Base-by-base conservation (phyloP, 30 jellyfish, hydroid and myxozoan species). In the Sanderia malayensis region DNA sequence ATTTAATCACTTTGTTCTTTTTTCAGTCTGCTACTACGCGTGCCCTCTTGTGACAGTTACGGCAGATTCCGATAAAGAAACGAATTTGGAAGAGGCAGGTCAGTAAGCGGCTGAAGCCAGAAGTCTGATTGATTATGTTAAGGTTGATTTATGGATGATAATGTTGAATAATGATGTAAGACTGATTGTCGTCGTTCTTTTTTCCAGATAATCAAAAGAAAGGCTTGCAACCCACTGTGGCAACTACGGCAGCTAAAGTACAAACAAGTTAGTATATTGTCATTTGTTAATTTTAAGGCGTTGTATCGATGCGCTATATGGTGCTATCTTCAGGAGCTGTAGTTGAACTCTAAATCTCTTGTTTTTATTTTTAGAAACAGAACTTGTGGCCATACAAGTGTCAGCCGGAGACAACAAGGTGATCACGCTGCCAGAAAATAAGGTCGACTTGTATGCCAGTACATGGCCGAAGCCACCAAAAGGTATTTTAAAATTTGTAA, bases 351-450 rank as follows among this genome's bases (percentile, higher is more conserved):
- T n/a, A n/a, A 41, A 41, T 41, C 15, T 41, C 15, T 41, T 8
- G 15, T 41, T 41, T 41, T 8, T 15, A 8, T 41, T 41, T 41
- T 15, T 18, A 49, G 64, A 49, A 49, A 49, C 64, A 2, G 64
- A 49, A 28, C 63, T 79, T 4, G 61, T 45, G 28, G 57, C 80
- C 2, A 69, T 92, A 7, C 95, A 94, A 28, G 99, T 92, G 0
- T 92, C 99, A 6, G 99, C 96, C 67, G 99, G 99, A 1, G 99
- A 84, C 20, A 81, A 92, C 87, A 84, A 94, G 21, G 96, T 70
- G 37, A 66, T 92, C 19, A 74, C 82, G 0, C 84, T 92, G 20
- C 99, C 99, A 0, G 89, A 84, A 58, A 82, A 92, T 28, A 63
- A 92, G 32, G 96, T 84, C 76, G 79, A 87, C 57, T 73, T 92